These are phyloP conservation scores for Todiramphus chloris DNA, from an alignment of 2,113 vertebrate genomes.

Conservation along the genomic window DNA sequence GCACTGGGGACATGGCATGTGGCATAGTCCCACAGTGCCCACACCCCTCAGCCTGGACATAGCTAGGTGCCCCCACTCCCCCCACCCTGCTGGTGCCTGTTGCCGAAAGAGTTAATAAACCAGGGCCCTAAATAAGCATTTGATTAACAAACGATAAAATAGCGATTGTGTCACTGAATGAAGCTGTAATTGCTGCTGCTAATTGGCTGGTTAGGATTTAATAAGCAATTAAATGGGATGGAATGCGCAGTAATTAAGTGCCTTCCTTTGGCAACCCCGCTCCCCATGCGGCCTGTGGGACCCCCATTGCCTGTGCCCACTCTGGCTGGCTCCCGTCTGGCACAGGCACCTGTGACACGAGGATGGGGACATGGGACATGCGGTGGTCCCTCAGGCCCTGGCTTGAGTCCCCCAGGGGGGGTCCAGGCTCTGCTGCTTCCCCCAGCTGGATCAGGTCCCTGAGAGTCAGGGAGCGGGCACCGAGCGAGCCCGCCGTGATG, in stretches of 20 bases:
- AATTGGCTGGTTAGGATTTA: constrained; percentile 90
- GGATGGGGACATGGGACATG: background rate
- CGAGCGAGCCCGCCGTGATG: background rate
- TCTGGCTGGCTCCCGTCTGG: background rate
- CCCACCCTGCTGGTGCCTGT: background rate
- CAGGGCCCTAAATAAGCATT: constrained; percentile 83
- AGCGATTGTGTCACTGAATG: constrained; percentile 84
- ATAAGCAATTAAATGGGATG: constrained; percentile 88
- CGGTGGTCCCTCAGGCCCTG: background rate
- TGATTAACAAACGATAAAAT: constrained; percentile 88
- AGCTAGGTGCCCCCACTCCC: background rate
- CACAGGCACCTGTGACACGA: accelerated
- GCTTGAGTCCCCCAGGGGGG: background rate
- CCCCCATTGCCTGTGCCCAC: background rate
- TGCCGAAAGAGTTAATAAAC: constrained; percentile 76
- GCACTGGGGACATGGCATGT: background rate
- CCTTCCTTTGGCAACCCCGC: constrained; percentile 49
- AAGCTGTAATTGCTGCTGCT: constrained; percentile 87
- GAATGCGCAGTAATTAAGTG: constrained; percentile 83
- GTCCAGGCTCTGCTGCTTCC: background rate
- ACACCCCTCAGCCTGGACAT: accelerated
- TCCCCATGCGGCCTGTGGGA: background rate
- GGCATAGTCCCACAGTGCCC: background rate
- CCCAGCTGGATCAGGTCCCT: background rate
- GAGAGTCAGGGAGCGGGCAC: background rate